These are phyloP conservation scores for Xiphydria camelus DNA, from an alignment of 2,888 invertebrate species.

Conservation along the genomic window DNA sequence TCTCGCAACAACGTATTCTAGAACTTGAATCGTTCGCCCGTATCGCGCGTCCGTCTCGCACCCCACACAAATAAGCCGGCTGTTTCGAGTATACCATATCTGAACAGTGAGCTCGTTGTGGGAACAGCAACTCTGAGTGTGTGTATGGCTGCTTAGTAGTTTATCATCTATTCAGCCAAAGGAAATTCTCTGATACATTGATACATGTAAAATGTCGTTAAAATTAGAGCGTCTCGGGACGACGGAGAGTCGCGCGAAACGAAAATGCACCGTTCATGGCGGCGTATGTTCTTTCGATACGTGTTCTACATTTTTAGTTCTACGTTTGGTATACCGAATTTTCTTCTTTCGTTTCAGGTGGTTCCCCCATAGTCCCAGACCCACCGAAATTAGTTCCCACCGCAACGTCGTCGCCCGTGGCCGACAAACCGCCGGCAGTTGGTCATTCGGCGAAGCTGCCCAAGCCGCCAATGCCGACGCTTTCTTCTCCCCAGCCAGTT, in stretches of 20 bases:
- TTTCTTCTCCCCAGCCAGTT: conserved; percentile 43
- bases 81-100: conserved; percentile 24
- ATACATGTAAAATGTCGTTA: neutral
- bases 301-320: too few species aligned
- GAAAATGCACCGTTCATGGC: too few species aligned
- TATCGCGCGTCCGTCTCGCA: neutral
- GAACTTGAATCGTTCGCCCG: too few species aligned
- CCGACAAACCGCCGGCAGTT: conserved; percentile 39
- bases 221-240: too few species aligned
- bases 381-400: conserved; percentile 40
- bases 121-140: conserved; percentile 39
- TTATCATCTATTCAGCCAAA: conserved; percentile 27
- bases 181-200: conserved; percentile 18
- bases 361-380: conserved; percentile 57
- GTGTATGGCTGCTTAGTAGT: conserved; percentile 37
- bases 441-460: conserved; percentile 25
- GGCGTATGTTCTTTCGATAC: too few species aligned
- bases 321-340: too few species aligned
- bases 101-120: conserved; percentile 29
- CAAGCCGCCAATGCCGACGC: conserved; percentile 21
- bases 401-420: conserved; percentile 51
- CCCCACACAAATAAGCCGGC: conserved; percentile 22
- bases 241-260: too few species aligned
- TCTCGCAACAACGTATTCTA: too few species aligned
- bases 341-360: conserved; percentile 56